Base-by-base conservation (phyloP, 2,113 vertebrate species). In the Sciurus niger region DNA sequence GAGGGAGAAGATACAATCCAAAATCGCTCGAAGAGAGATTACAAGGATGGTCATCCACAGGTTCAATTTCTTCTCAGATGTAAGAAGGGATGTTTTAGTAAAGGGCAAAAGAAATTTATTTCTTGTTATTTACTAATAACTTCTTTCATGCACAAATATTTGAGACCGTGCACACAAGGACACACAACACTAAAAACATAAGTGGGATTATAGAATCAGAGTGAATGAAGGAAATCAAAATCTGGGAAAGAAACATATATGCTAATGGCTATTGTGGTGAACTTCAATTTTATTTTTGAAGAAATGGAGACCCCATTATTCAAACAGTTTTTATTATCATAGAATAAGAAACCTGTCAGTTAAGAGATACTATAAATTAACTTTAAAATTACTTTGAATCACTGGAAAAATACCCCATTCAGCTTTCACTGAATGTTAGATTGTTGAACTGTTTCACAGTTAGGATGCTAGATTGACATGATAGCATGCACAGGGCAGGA, bases 401-500 rank as follows among this genome's bases (percentile, higher is more conserved):
- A 34, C 32, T 51, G 40, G 40, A 73, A 88, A 25, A 48, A 24
- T 1, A 12, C 51, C 24, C 8, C 46, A 7, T 20, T 14, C 55
- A 48, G 34, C 8, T 20, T 83, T 18, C 12, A 3, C 55, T 55
- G 55, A 55, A 55, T 18, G 55, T 55, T 18, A 55, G 55, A 55
- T 55, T 55, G 55, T 55, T 55, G 17, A 11, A 16, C 10, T 63
- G 60, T 28, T 63, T 28, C 60, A 63, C 73, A 58, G 53, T 10
- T 46, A 30, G 43, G 68, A 48, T 72, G 73, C 24, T 4, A 40
- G 28, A 32, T 70, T 85, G 60, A 58, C 4, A 43, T 40, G 46
- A 30, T 12, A 6, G 48, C 8, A 16, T 0, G 1, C 11, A 6
- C 17, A 6, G 9, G 3, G 34, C 25, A 48, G 67, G n/a, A 25